phyloP scores from a whole-genome alignment of 2,888 invertebrate genomes.

The Pogonocherus hispidulus region DNA sequence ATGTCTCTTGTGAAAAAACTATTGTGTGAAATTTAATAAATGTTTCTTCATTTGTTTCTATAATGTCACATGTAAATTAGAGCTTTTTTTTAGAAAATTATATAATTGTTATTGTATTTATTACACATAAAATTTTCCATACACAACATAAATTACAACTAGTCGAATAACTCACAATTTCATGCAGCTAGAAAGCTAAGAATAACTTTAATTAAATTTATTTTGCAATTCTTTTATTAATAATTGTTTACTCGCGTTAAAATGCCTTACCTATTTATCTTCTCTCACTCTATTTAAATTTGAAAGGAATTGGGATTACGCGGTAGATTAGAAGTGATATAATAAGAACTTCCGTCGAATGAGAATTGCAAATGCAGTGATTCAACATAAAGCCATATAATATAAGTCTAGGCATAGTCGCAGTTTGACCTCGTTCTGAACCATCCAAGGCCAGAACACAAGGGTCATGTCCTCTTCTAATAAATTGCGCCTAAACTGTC shows the following conservation, averaged over 20 bases:
- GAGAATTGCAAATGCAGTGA: background rate
- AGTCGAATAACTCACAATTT: too few species aligned
- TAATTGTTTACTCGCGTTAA: background rate
- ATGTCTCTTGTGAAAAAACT: too few species aligned
- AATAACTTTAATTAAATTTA: background rate
- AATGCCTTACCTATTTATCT: too few species aligned
- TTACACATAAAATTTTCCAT: too few species aligned
- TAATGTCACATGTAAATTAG: too few species aligned
- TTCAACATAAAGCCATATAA: background rate
- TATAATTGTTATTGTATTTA: too few species aligned
- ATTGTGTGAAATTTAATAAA: too few species aligned
- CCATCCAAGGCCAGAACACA: background rate
- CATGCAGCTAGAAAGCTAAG: background rate
- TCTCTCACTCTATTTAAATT: background rate
- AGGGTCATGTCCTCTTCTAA: constrained; percentile 1
- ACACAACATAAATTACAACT: too few species aligned
- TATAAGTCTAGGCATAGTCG: too few species aligned
- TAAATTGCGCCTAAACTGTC: constrained; percentile 3
- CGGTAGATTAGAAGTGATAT: background rate
- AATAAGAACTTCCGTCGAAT: constrained; percentile 4
- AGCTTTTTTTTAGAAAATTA: too few species aligned
- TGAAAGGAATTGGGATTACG: background rate
- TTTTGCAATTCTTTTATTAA: background rate
- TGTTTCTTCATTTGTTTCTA: too few species aligned
- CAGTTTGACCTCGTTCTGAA: background rate